Conservation (phyloP, 2,113 vertebrate genomes). For the Donacobius atricapilla region DNA sequence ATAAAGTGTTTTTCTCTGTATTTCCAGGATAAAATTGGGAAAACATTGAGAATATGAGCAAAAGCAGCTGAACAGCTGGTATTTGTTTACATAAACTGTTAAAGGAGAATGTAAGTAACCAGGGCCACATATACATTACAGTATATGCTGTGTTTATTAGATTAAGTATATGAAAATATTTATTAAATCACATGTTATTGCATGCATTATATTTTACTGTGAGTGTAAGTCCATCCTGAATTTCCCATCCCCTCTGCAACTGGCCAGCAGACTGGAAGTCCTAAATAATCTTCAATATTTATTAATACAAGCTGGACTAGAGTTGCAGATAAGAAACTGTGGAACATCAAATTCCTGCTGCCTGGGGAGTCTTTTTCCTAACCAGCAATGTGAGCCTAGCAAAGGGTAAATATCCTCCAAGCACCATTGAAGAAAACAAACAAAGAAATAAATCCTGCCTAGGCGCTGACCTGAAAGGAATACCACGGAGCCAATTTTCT, state of each 20-base stretch:
- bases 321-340: neutral
- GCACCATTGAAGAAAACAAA: neutral
- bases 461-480: neutral
- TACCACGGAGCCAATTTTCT: neutral
- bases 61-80: neutral
- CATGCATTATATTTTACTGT: neutral
- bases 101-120: neutral
- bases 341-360: neutral
- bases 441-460: conserved; percentile 27
- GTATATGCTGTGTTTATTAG: neutral
- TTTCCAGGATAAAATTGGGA: neutral
- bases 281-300: neutral
- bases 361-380: neutral
- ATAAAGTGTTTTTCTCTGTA: neutral
- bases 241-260: neutral
- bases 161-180: neutral
- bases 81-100: neutral
- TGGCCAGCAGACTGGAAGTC: neutral
- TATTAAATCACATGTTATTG: neutral
- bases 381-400: neutral
- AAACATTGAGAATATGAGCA: neutral
- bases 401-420: neutral
- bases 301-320: neutral
- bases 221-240: neutral
- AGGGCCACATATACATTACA: neutral